Conservation (phyloP, 2,113 vertebrate genomes). For the Ictidomys tridecemlineatus region DNA sequence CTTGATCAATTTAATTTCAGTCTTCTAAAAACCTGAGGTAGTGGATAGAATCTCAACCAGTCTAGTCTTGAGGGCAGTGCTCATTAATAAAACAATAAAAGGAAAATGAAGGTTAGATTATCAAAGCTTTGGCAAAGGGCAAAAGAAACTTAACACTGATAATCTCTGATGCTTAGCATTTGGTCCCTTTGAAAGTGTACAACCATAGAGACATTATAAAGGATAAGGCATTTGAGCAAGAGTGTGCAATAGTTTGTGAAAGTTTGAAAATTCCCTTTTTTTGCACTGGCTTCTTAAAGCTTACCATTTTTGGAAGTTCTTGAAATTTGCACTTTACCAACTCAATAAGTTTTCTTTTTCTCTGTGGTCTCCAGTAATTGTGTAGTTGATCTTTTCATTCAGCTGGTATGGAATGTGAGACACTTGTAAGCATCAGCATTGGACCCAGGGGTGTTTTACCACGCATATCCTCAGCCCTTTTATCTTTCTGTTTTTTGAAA, state of each 20-base stretch:
- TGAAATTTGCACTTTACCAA: neutral
- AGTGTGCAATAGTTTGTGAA: constrained; percentile 44
- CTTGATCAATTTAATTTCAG: constrained; percentile 36
- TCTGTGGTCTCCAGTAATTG: neutral
- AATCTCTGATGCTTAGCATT: neutral
- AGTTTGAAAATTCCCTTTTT: neutral
- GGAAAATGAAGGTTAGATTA: neutral
- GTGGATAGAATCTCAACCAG: neutral
- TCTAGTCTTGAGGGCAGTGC: neutral
- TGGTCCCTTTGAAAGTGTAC: neutral
- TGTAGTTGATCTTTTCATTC: constrained; percentile 19
- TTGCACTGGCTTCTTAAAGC: neutral
- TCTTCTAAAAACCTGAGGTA: constrained; percentile 44
- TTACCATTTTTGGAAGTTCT: constrained; percentile 31
- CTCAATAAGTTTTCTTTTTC: constrained; percentile 11
- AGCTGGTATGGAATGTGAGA: neutral
- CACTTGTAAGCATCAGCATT: neutral
- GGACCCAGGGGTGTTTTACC: neutral
- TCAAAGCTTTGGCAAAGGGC: neutral
- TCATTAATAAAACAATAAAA: constrained; percentile 18
- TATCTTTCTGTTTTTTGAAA: no score
- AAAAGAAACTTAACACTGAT: neutral
- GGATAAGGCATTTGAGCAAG: neutral
- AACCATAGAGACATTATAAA: neutral
- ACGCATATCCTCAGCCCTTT: no score